These are phyloP conservation scores for Lordiphosa stackelbergi DNA, from an alignment of 1,140 invertebrate species.

Conservation along the genomic window DNA sequence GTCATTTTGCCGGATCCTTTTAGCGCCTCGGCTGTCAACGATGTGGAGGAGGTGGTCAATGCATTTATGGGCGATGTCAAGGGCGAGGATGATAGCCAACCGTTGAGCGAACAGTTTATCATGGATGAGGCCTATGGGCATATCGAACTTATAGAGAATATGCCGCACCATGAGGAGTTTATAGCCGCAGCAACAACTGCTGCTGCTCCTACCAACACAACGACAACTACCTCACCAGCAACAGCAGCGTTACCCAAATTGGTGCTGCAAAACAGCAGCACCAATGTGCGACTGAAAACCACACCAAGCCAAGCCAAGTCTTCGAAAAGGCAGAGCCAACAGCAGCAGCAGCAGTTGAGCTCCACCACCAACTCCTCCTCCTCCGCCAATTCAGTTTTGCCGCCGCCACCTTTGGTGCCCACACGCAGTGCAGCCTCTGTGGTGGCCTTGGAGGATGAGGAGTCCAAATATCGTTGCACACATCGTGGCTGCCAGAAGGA, in stretches of 20 bases:
- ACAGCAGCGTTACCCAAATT: conserved; percentile 39
- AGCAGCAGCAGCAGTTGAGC: conserved; percentile 13
- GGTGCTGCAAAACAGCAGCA: conserved; percentile 62
- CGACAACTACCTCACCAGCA: conserved; percentile 12
- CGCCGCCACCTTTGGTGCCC: conserved; percentile 82
- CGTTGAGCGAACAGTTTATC: conserved; percentile 53
- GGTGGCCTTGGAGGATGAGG: conserved; percentile 37
- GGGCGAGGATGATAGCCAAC: conserved; percentile 57
- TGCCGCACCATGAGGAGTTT: conserved; percentile 56
- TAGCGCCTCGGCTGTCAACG: conserved; percentile 53
- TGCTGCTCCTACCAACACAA: background rate
- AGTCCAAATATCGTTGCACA: conserved; percentile 85
- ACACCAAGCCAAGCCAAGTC: conserved; percentile 13
- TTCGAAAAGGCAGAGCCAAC: conserved; percentile 15
- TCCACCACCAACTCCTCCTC: conserved; percentile 2
- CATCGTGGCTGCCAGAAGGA: conserved; percentile 97
- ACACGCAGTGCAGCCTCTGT: conserved; percentile 1
- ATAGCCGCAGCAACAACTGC: conserved; percentile 12
- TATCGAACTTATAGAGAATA: conserved; percentile 66
- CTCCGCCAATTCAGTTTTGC: conserved; percentile 5
- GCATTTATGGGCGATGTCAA: conserved; percentile 61
- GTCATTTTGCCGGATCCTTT: conserved; percentile 69
- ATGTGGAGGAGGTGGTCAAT: conserved; percentile 66
- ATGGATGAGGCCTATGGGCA: conserved; percentile 56
- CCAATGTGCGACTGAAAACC: conserved; percentile 64